Evolutionary conservation across 1,140 invertebrate species (phyloP).

Genomic region (Protaetia brevitarsis): DNA sequence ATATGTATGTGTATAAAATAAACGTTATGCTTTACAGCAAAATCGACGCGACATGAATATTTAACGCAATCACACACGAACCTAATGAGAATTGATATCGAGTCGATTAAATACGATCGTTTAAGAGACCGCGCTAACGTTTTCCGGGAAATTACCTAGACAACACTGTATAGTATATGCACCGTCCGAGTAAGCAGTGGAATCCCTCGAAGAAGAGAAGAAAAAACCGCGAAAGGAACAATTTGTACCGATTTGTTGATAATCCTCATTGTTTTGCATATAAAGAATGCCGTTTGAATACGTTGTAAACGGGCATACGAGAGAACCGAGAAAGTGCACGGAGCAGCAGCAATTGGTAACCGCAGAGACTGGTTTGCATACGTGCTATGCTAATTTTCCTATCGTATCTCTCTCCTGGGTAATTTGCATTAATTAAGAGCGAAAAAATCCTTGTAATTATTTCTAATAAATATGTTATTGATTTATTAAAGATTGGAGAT

Average conservation of each 20-base stretch:
- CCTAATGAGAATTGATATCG: constrained; percentile 10
- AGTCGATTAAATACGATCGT: too few relatives aligned
- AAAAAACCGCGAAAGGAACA: too few relatives aligned
- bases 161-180: constrained; percentile 6
- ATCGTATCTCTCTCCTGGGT: constrained; percentile 1
- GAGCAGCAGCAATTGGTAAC: background rate
- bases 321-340: constrained; percentile 8
- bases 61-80: background rate
- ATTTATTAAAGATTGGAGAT: constrained; percentile 1
- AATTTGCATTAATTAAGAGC: constrained; percentile 16
- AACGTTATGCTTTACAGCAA: constrained; percentile 18
- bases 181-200: too few relatives aligned
- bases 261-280: constrained; percentile 26
- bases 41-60: constrained; percentile 5
- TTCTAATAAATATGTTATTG: constrained; percentile 13
- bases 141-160: too few relatives aligned
- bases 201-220: constrained; percentile 13
- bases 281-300: constrained; percentile 27
- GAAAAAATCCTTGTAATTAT: constrained; percentile 6
- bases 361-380: constrained; percentile 5
- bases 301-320: background rate
- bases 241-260: constrained; percentile 27
- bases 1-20: too few relatives aligned
- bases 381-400: constrained; percentile 6
- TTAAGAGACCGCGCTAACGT: too few relatives aligned